Percentiles rank a stretch among this genome's conserved stretches.
These are phyloP conservation scores for Drosophila setosimentum DNA, from an alignment of 2,888 invertebrate genomes.

Conservation along the genomic window DNA sequence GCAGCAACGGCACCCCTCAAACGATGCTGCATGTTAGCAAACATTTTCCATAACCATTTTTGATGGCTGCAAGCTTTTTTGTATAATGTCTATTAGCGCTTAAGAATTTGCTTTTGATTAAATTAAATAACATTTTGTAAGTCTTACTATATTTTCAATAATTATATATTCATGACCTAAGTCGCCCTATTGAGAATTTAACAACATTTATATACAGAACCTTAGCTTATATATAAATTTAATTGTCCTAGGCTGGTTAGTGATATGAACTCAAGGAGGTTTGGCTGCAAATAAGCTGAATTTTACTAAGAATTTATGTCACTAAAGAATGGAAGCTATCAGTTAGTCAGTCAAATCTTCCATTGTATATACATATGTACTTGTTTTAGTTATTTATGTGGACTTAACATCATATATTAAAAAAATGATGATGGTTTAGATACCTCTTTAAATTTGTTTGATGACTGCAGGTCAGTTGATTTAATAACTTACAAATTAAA, in stretches of 20 bases:
- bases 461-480: background rate
- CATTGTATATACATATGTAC: too few species aligned
- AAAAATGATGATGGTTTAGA: background rate
- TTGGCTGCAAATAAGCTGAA: background rate
- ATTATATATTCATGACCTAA: background rate
- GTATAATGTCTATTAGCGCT: background rate
- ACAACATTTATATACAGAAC: too few species aligned
- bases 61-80: background rate
- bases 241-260: background rate
- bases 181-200: too few species aligned
- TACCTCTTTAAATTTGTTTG: background rate
- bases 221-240: background rate
- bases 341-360: background rate
- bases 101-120: background rate
- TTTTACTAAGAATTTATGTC: background rate
- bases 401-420: background rate
- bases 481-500: background rate
- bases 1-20: constrained; percentile 22
- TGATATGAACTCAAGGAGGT: background rate
- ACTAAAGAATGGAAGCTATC: background rate
- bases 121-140: background rate
- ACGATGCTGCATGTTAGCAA: constrained; percentile 15
- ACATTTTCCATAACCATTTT: constrained; percentile 24
- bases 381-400: background rate
- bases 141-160: background rate